Base-by-base conservation (phyloP, 2,113 vertebrate genomes). In the Nothocercus nigrocapillus region DNA sequence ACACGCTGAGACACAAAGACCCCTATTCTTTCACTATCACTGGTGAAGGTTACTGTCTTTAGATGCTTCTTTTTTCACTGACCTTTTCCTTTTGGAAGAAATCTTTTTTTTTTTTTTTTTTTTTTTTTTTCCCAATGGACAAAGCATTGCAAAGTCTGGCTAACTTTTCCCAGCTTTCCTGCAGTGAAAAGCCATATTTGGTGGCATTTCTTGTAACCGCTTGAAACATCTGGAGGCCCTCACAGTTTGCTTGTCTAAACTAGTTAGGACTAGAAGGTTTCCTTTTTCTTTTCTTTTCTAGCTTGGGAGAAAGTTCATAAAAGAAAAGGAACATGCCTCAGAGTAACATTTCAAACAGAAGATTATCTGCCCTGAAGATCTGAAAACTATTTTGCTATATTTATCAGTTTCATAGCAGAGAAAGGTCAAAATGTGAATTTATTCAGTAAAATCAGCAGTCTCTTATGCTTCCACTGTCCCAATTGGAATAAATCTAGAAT, bases 401-500 rank as follows among this genome's bases (percentile, higher is more conserved):
- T 93, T 93, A 72, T 84, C n/a, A 28, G 38, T 88, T 91, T 91
- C 58, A 68, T 72, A 61, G 34, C 44, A 84, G 59, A 86, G 53
- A 91, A 91, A 94, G 85, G 82, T 84, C 88, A 93, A 94, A 95
- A 81, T 81, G 18, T 86, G 85, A 86, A 75, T 78, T 78, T 69
- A 56, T 78, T 36, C 80, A 69, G 63, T 19, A 88, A 95, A 83
- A 85, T 3, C 51, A 70, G 82, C 38, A 91, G 28, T 19, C 42
- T 93, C 10, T 40, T 81, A 68, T 54, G 32, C 45, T 90, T 83
- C 38, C 20, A 47, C 42, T 77, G 64, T 79, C 61, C 49, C 38
- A 91, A 30, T 6, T 27, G 53, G 30, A 51, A 77, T 73, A 88
- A 88, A 95, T 54, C 53, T 89, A 62, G 64, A 92, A 78, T 17